Evolutionary conservation across 2,888 invertebrate genomes (phyloP).

Genomic region (Dendrolimus pini): DNA sequence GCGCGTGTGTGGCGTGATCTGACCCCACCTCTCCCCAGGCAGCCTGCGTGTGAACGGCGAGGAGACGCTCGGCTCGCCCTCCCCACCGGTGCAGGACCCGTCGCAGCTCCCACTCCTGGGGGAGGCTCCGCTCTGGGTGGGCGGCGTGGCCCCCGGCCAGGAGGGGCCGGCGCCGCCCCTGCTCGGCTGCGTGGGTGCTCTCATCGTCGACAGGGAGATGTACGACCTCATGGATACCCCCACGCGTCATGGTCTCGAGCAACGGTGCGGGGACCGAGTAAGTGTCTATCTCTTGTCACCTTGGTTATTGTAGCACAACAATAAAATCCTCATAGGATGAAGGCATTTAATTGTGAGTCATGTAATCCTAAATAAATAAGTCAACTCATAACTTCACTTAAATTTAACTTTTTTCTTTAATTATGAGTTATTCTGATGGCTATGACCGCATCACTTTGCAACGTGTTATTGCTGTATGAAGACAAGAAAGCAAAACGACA

Average conservation of each 20-base stretch:
- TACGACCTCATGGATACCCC: constrained; percentile 84
- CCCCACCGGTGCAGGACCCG: constrained; percentile 76
- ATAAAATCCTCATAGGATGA: too few relatives aligned
- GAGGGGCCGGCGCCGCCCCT: constrained; percentile 63
- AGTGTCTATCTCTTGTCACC: constrained; percentile 10
- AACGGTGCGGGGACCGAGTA: constrained; percentile 83
- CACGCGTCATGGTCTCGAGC: constrained; percentile 83
- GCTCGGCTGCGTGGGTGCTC: constrained; percentile 89
- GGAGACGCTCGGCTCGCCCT: constrained; percentile 80
- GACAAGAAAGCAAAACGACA: too few relatives aligned
- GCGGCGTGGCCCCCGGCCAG: constrained; percentile 88
- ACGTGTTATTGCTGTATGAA: too few relatives aligned
- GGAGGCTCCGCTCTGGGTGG: constrained; percentile 85
- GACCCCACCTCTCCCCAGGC: constrained; percentile 58
- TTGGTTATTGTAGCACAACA: too few relatives aligned
- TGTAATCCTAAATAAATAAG: too few relatives aligned
- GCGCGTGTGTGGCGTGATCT: constrained; percentile 10
- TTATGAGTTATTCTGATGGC: too few relatives aligned
- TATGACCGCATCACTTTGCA: too few relatives aligned
- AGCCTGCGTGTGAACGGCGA: constrained; percentile 84
- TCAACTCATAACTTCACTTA: too few relatives aligned
- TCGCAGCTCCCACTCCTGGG: constrained; percentile 81
- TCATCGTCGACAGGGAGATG: constrained; percentile 82
- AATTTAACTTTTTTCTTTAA: too few relatives aligned
- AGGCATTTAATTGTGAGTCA: too few relatives aligned